phyloP scores from a whole-genome alignment of 2,113 vertebrate species.

The Oncorhynchus nerka region DNA sequence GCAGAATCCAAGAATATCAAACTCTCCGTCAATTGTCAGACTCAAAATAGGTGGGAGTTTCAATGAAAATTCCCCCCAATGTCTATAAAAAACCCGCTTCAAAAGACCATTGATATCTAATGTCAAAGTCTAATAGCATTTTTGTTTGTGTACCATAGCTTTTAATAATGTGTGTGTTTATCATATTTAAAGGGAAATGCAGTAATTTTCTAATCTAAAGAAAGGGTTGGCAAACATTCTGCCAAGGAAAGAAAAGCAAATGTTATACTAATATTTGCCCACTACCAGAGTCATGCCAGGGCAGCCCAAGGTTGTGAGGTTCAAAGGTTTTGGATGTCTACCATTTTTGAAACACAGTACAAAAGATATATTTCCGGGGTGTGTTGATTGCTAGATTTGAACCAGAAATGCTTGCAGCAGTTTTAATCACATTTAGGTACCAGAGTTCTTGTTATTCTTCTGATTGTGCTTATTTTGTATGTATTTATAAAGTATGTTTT shows the following conservation, averaged over 20 bases:
- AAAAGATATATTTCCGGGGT: slow-evolving; percentile 58
- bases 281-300: slow-evolving; percentile 2
- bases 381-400: slow-evolving; percentile 66
- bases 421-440: slow-evolving; percentile 71
- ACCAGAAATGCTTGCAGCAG: slow-evolving; percentile 66
- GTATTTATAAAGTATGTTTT: slow-evolving; percentile 77
- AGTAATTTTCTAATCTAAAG: slow-evolving; percentile 32
- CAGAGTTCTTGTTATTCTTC: slow-evolving; percentile 65
- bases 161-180: slow-evolving; percentile 36
- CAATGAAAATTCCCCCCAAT: slow-evolving; percentile 15
- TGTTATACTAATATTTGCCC: slow-evolving; percentile 22
- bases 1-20: slow-evolving; percentile 33
- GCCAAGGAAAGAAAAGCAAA: background rate
- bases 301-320: slow-evolving; percentile 19
- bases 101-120: slow-evolving; percentile 13
- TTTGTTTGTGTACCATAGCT: slow-evolving; percentile 47
- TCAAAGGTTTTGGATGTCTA: slow-evolving; percentile 25
- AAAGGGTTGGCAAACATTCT: slow-evolving; percentile 6
- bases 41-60: slow-evolving; percentile 10
- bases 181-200: slow-evolving; percentile 29
- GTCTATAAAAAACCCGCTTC: background rate
- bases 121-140: slow-evolving; percentile 11
- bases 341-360: slow-evolving; percentile 42
- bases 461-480: slow-evolving; percentile 74
- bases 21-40: slow-evolving; percentile 13